Evolutionary conservation across 2,888 invertebrate genomes (phyloP).

Genomic region (Ptychoptera contaminata): DNA sequence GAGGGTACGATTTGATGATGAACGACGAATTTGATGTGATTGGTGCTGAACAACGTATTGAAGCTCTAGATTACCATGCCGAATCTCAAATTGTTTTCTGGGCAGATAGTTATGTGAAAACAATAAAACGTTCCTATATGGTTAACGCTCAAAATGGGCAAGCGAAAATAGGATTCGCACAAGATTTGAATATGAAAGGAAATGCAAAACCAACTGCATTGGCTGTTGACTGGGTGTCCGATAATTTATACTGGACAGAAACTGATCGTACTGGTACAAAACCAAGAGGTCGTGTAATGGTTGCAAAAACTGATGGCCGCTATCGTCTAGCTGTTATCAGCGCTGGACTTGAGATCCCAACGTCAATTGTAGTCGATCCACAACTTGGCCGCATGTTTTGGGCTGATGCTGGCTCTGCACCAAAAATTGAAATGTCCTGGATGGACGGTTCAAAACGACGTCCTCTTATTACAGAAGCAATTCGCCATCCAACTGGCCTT

Average conservation of each 20-base stretch:
- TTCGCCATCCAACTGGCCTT: constrained; percentile 77
- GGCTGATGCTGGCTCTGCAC: constrained; percentile 80
- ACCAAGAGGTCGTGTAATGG: constrained; percentile 67
- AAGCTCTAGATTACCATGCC: constrained; percentile 82
- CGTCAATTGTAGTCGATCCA: constrained; percentile 77
- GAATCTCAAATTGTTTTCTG: constrained; percentile 77
- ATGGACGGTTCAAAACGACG: constrained; percentile 88
- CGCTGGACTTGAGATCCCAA: constrained; percentile 69
- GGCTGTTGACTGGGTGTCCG: constrained; percentile 86
- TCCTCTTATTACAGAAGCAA: constrained; percentile 61
- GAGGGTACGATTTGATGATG: constrained; percentile 50
- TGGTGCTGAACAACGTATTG: constrained; percentile 72
- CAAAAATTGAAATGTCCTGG: constrained; percentile 91
- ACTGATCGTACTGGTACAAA: constrained; percentile 57
- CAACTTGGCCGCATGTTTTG: constrained; percentile 78
- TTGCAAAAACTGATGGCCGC: constrained; percentile 76
- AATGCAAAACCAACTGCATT: constrained; percentile 74
- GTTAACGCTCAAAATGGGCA: constrained; percentile 60
- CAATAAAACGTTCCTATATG: constrained; percentile 84
- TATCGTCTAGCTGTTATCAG: constrained; percentile 68
- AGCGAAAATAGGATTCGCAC: constrained; percentile 68
- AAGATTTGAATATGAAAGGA: constrained; percentile 72
- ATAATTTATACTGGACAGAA: constrained; percentile 91
- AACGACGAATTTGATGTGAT: constrained; percentile 63
- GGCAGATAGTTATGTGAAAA: constrained; percentile 84